These are phyloP conservation scores for Amiota minor DNA, from an alignment of 2,888 invertebrate species.

Conservation along the genomic window DNA sequence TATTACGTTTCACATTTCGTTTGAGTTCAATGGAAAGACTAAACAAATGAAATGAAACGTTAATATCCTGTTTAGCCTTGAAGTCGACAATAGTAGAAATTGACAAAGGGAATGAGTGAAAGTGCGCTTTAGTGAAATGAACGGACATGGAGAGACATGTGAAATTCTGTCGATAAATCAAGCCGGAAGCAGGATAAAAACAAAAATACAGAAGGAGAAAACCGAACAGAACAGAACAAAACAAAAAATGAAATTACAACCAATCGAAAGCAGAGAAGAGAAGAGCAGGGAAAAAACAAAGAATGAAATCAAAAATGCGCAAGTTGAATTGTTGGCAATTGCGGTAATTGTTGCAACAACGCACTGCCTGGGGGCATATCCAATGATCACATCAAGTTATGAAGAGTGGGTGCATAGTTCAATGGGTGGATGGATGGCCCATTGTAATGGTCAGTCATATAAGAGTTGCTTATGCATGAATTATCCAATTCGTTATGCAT, in stretches of 20 bases:
- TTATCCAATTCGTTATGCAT: slow-evolving; percentile 7
- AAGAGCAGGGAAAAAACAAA: background rate
- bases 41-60: slow-evolving; percentile 14
- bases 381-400: too few species aligned
- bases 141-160: background rate
- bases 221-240: too few species aligned
- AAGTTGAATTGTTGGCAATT: slow-evolving; percentile 15
- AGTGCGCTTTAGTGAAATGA: background rate
- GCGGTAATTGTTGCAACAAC: slow-evolving; percentile 17
- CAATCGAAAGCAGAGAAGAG: background rate
- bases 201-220: background rate
- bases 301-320: background rate
- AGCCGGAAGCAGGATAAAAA: background rate
- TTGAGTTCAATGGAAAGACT: slow-evolving; percentile 2
- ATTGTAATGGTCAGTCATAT: too few species aligned
- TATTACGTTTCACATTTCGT: background rate
- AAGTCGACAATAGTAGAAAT: background rate
- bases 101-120: background rate
- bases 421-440: too few species aligned
- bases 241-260: background rate
- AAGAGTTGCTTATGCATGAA: background rate
- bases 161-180: slow-evolving; percentile 19
- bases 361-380: too few species aligned
- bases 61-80: slow-evolving; percentile 24
- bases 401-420: too few species aligned